These are phyloP conservation scores for Alouatta palliata DNA, from an alignment of 2,113 vertebrate species.

Conservation along the genomic window DNA sequence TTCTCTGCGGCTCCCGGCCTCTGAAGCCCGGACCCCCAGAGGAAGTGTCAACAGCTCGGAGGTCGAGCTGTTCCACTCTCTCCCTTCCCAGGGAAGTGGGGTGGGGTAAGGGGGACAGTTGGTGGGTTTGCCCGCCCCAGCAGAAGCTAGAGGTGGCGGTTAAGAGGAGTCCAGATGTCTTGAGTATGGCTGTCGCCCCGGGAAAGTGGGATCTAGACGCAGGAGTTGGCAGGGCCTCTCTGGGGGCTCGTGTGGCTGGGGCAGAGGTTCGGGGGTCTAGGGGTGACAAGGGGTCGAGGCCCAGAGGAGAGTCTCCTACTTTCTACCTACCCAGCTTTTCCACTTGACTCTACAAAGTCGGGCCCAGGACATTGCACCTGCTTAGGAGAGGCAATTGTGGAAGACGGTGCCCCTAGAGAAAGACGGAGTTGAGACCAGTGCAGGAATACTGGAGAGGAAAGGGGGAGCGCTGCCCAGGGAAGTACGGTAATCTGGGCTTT, in stretches of 20 bases:
- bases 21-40: background rate
- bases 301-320: background rate
- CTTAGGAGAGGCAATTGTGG: background rate
- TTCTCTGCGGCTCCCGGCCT: constrained; percentile 41
- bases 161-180: background rate
- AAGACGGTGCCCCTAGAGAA: background rate
- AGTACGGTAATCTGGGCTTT: background rate
- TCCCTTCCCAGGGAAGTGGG: background rate
- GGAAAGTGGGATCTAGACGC: background rate
- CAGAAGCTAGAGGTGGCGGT: background rate
- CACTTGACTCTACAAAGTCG: background rate
- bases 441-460: background rate
- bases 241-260: background rate
- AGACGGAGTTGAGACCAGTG: background rate
- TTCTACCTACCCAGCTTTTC: background rate
- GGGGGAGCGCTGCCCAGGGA: background rate
- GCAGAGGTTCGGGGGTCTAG: background rate
- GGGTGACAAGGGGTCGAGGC: background rate
- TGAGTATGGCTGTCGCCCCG: background rate
- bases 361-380: background rate
- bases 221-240: background rate
- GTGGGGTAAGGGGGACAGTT: fast-evolving
- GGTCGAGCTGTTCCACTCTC: background rate
- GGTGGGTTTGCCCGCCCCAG: background rate
- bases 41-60: background rate